Percentiles rank a stretch among this genome's conserved stretches.
These are phyloP conservation scores for Vanessa tameamea DNA, from an alignment of 1,140 invertebrate genomes.

Conservation along the genomic window DNA sequence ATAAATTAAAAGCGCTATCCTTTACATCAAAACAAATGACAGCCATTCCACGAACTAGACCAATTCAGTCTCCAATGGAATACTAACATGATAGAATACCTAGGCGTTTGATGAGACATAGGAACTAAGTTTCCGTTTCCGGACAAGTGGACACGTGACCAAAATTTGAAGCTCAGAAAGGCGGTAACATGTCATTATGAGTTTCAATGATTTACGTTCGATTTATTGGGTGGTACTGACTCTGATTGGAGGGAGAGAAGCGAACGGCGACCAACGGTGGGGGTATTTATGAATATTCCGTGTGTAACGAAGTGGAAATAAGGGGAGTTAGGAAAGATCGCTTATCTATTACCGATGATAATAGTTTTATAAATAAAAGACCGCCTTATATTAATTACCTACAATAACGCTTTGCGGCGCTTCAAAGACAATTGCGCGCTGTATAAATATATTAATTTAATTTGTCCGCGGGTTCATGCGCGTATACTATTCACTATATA, in stretches of 20 bases:
- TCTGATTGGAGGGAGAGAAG: too few species aligned
- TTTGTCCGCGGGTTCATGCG: too few species aligned
- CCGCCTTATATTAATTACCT: too few species aligned
- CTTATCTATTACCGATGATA: too few species aligned
- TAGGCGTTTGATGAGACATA: constrained; percentile 10
- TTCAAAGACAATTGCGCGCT: too few species aligned
- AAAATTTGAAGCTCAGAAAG: background rate
- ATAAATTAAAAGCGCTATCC: background rate
- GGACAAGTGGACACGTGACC: background rate
- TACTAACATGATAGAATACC: constrained; percentile 2
- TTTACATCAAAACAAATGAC: background rate
- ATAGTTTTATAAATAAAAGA: too few species aligned
- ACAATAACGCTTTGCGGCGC: too few species aligned
- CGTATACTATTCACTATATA: too few species aligned
- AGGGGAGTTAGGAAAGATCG: too few species aligned
- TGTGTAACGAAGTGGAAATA: background rate
- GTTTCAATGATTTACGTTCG: background rate
- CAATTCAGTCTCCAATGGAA: background rate
- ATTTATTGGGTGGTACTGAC: background rate
- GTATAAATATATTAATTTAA: too few species aligned
- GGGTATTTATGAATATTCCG: background rate
- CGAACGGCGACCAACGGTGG: too few species aligned
- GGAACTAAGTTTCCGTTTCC: constrained; percentile 12
- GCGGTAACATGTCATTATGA: background rate
- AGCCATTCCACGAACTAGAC: constrained; percentile 6